phyloP scores from a whole-genome alignment of 1,140 invertebrate genomes.

The Sitobion miscanthi region DNA sequence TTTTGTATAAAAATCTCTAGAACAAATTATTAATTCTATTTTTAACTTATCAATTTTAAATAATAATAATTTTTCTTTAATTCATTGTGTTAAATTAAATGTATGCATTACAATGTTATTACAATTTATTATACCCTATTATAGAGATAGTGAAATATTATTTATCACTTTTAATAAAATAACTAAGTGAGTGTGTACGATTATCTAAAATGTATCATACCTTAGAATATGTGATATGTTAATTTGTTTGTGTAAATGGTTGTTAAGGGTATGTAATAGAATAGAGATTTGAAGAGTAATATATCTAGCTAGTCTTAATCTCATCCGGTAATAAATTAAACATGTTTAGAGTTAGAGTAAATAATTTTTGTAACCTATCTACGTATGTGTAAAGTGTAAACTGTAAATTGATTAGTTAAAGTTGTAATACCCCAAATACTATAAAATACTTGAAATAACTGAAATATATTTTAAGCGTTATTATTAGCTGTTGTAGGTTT shows the following conservation, averaged over 20 bases:
- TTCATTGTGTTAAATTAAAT: background rate
- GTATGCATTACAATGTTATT: background rate
- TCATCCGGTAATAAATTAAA: conserved; percentile 4
- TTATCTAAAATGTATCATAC: background rate
- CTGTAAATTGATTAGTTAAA: background rate
- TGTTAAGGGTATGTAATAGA: background rate
- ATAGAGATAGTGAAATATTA: background rate
- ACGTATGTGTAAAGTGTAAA: background rate
- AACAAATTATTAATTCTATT: background rate
- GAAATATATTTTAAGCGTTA: background rate
- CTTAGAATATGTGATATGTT: background rate
- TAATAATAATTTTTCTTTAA: background rate
- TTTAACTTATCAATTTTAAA: background rate
- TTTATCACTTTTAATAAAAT: no score
- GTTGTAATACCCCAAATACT: background rate
- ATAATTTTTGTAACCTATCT: background rate
- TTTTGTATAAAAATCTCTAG: no score
- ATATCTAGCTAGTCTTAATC: background rate
- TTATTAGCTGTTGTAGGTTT: background rate
- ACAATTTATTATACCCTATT: background rate
- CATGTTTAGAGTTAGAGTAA: background rate
- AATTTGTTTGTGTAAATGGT: background rate
- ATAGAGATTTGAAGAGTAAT: background rate
- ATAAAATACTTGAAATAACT: background rate
- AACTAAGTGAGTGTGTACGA: background rate